Evolutionary conservation across 2,797 vertebrate species (phyloP).

Genomic region (Siniperca undulata): DNA sequence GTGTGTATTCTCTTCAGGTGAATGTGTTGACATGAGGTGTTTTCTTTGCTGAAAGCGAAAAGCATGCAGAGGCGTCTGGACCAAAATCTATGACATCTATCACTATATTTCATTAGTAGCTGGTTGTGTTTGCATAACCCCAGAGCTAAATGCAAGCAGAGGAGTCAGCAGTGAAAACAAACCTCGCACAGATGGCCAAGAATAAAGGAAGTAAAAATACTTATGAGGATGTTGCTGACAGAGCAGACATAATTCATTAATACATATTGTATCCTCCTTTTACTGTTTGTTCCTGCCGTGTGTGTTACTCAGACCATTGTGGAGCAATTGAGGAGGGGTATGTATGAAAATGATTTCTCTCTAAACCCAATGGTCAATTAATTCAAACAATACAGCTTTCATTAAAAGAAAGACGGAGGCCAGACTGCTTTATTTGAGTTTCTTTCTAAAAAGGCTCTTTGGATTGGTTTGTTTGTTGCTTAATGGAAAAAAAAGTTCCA

Average conservation of each 20-base stretch:
- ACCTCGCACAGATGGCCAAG: slow-evolving; percentile 51
- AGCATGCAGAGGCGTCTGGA: slow-evolving; percentile 17
- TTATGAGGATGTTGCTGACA: slow-evolving; percentile 58
- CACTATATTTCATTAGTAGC: slow-evolving; percentile 57
- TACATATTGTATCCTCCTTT: slow-evolving; percentile 25
- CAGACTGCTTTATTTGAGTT: slow-evolving; percentile 19
- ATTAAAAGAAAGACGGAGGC: background rate
- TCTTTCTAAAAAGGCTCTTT: slow-evolving; percentile 31
- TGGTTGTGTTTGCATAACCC: slow-evolving; percentile 61
- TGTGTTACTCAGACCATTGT: slow-evolving; percentile 21
- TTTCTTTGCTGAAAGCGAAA: slow-evolving; percentile 37
- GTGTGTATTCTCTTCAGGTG: slow-evolving; percentile 19
- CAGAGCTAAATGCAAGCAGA: slow-evolving; percentile 47
- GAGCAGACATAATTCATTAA: slow-evolving; percentile 59
- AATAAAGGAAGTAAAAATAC: slow-evolving; percentile 44
- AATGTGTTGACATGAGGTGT: slow-evolving; percentile 33
- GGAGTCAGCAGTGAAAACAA: slow-evolving; percentile 60
- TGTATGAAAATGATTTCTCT: slow-evolving; percentile 11
- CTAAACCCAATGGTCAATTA: slow-evolving; percentile 28
- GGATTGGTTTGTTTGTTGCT: slow-evolving; percentile 44
- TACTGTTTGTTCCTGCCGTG: slow-evolving; percentile 1
- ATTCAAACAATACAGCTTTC: slow-evolving; percentile 52
- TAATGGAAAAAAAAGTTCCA: slow-evolving; percentile 19
- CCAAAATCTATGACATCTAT: slow-evolving; percentile 45
- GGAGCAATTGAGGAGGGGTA: background rate